A percentile compares a stretch with the other conserved stretches of the same genome.
Evolutionary conservation across 2,113 vertebrate species (phyloP).

Genomic region (Coreoperca whiteheadi): DNA sequence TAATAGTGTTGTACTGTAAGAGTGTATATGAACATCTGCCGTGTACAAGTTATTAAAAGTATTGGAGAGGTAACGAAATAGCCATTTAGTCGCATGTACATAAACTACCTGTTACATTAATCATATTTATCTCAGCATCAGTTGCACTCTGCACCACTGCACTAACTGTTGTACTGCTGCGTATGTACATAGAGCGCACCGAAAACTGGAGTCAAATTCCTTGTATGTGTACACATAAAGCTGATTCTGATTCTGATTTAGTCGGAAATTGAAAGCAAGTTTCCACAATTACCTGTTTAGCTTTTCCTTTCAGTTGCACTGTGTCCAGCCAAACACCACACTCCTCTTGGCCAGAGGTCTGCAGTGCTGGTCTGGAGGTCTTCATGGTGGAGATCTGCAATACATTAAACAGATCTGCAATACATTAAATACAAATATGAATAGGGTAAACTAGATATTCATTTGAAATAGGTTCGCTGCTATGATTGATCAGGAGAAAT

Average conservation of each 20-base stretch:
- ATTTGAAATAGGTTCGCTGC: background rate
- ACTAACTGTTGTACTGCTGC: too few relatives aligned
- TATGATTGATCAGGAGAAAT: background rate
- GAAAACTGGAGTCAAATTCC: too few relatives aligned
- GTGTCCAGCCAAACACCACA: constrained; percentile 86
- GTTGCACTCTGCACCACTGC: too few relatives aligned
- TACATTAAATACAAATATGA: background rate
- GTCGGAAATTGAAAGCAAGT: background rate
- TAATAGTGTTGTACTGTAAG: too few relatives aligned
- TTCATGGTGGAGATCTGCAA: constrained; percentile 67
- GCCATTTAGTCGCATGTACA: background rate
- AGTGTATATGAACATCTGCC: background rate
- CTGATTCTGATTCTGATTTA: too few relatives aligned
- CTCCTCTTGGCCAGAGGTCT: constrained; percentile 56
- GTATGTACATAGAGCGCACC: too few relatives aligned
- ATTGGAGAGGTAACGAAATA: background rate
- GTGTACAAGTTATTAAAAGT: background rate
- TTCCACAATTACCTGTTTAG: constrained; percentile 71
- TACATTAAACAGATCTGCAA: background rate
- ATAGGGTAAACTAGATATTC: background rate
- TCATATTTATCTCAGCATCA: too few relatives aligned
- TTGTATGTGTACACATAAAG: too few relatives aligned
- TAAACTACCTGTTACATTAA: too few relatives aligned
- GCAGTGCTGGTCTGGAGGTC: constrained; percentile 30
- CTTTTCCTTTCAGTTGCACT: constrained; percentile 77